These are phyloP conservation scores for Tuta absoluta DNA, from an alignment of 2,888 invertebrate species.

Conservation along the genomic window DNA sequence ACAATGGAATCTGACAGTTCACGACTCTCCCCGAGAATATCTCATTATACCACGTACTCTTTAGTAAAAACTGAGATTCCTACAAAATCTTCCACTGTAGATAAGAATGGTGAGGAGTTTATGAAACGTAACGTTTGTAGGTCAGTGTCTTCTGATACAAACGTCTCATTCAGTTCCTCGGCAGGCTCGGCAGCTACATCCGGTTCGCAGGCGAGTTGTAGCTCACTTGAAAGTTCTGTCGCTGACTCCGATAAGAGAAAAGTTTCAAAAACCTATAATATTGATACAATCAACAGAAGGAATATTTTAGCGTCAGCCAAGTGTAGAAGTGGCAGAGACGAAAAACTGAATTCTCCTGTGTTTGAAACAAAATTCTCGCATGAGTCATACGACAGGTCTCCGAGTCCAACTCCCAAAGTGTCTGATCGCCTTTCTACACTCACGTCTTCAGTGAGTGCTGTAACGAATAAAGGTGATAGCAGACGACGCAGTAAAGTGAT, in stretches of 20 bases:
- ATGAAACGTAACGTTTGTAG: conserved; percentile 83
- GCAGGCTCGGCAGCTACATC: conserved; percentile 87
- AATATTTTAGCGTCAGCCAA: conserved; percentile 93
- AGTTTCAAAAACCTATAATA: conserved; percentile 88
- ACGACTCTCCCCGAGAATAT: conserved; percentile 73
- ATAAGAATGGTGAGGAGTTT: conserved; percentile 68
- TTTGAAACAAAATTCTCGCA: conserved; percentile 87
- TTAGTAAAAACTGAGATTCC: conserved; percentile 71
- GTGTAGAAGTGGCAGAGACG: conserved; percentile 90
- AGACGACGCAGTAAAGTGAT: conserved; percentile 74
- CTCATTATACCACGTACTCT: conserved; percentile 66
- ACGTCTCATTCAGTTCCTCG: conserved; percentile 85
- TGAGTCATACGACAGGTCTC: conserved; percentile 76
- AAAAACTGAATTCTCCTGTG: conserved; percentile 86
- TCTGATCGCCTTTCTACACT: conserved; percentile 80
- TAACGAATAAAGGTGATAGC: conserved; percentile 76
- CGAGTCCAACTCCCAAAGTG: conserved; percentile 73
- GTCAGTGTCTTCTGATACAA: conserved; percentile 87
- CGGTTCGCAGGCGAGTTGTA: conserved; percentile 87
- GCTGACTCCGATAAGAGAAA: conserved; percentile 84
- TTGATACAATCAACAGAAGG: conserved; percentile 91
- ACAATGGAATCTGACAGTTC: conserved; percentile 80
- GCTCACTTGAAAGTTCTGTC: conserved; percentile 83
- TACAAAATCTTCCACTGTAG: conserved; percentile 54
- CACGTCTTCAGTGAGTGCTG: conserved; percentile 77